Evolutionary conservation across 2,113 vertebrate species (phyloP), one percentile per base, ranked within the genome.

Genomic region (Mus spicilegus): DNA sequence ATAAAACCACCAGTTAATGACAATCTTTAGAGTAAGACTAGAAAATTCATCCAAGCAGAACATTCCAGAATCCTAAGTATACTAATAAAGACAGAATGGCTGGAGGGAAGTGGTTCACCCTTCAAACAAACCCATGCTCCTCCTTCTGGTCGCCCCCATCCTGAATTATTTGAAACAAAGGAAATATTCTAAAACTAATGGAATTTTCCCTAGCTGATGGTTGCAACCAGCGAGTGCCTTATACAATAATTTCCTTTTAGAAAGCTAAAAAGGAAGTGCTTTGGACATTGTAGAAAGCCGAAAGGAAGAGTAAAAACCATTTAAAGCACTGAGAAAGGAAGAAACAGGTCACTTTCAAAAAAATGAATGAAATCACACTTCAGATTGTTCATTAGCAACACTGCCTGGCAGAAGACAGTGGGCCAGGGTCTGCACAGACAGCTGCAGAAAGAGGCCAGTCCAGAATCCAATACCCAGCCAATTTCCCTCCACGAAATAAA

Each of bases 31-130:
- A 85, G 22, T 73, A 65, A 77, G 49, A 80, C 69, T 84, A 77
- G 84, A 94, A 95, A 93, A 89, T 86, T 67, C n/a, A 88, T 36
- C 63, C 51, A 93, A 65, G 56, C 7, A 93, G 51, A 84, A 87
- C 6, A 6, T 93, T 63, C 56, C 3, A 6, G 49, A 30, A 82
- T 70, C 46, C 1, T 87, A 84, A 80, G 26, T 92, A 24, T 39
- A 26, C 73, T 80, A 87, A 90, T 76, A 93, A 95, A 92, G 28
- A 88, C 20, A 42, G 72, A 14, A 77, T 87, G 56, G 91, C 11
- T 42, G 72, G 49, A 77, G 77, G 61, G 36, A 39, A 14, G 8
- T 33, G 0, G 42, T 46, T 46, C 26, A 51, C 33, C 46, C 42
- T 90, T 33, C 82, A 89, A 87, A 84, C 12, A 92, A 93, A 75